Evolutionary conservation across 1,140 invertebrate species (phyloP).

Genomic region (Drosophila lacertosa): DNA sequence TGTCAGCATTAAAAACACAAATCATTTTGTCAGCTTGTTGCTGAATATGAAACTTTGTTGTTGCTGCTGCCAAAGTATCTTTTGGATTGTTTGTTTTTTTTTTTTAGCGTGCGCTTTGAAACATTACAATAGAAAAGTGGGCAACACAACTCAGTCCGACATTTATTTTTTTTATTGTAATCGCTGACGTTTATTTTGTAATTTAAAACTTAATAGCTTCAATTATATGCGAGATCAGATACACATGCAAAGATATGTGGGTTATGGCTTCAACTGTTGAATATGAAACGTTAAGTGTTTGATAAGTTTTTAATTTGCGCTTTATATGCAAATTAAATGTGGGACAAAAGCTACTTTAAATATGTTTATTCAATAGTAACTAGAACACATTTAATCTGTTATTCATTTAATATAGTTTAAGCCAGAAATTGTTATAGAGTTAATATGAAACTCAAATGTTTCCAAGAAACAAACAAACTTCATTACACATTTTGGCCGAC

Average conservation of each 20-base stretch:
- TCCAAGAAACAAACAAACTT: conserved; percentile 14
- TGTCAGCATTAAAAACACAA: conserved; percentile 64
- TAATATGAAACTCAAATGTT: not conserved
- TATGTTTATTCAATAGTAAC: too few relatives aligned
- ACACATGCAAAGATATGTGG: conserved; percentile 7
- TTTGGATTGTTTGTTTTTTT: conserved; percentile 9
- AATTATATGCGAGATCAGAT: conserved; percentile 12
- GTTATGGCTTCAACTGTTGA: not conserved
- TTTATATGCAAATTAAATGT: too few relatives aligned
- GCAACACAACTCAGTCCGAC: conserved; percentile 25
- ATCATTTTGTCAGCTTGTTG: conserved; percentile 44
- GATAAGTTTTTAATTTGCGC: too few relatives aligned
- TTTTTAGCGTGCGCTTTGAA: conserved; percentile 11
- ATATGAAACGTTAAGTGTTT: not conserved
- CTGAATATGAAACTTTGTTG: conserved; percentile 34
- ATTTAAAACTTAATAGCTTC: conserved; percentile 50
- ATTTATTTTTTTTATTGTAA: conserved; percentile 30
- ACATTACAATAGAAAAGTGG: conserved; percentile 4
- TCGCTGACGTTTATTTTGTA: conserved; percentile 55
- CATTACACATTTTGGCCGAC: not conserved
- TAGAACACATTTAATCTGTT: too few relatives aligned
- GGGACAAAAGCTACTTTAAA: too few relatives aligned
- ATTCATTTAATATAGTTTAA: too few relatives aligned
- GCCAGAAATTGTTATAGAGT: too few relatives aligned
- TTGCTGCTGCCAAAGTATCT: conserved; percentile 10